Base-by-base conservation (phyloP, 2,888 invertebrate species). In the Drosophila affinis region DNA sequence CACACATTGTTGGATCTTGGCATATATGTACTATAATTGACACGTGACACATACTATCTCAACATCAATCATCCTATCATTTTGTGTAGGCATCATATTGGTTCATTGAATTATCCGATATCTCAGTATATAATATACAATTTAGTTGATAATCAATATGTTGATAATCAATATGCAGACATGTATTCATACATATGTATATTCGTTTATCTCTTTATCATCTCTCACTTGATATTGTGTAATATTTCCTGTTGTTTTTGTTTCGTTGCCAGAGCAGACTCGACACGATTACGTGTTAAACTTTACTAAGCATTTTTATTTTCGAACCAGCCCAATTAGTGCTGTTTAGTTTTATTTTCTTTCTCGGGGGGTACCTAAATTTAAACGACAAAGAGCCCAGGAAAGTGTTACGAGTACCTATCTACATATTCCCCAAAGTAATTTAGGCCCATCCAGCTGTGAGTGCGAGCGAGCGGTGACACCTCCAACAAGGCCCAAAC, bases 221-320 rank as follows among this genome's bases (percentile, higher is more conserved):
- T 67, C 67, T 65, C 51, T 45, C 57, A 67, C 65, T 67, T 67
- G 67, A 67, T 45, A 67, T 67, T 67, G 67, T 67, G 67, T 65
- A 65, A 67, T 51, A 65, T 57, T 21, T 45, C 21, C 51, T 34
- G 65, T 44, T 49, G 18, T 27, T 12, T 18, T n/a, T 21, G 17
- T 24, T 17, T n/a, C 49, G 5, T n/a, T 6, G 39, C 39, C 24
- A 24, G 24, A 4, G 24, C 24, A 24, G 24, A 24, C 24, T 39
- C 39, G 39, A n/a, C 21, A 54, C 39, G 39, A 39, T 54, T 54
- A 54, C 54, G 51, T 27, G 21, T 12, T 24, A 24, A 62, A 59
- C 44, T 62, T 32, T 18, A n/a, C 10, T 60, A 56, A 59, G 62
- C 65, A 65, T 67, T 51, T 57, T 32, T 67, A 67, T 67, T 67